Base-by-base conservation (phyloP, 2,113 vertebrate species). In the Indicator maculatus region DNA sequence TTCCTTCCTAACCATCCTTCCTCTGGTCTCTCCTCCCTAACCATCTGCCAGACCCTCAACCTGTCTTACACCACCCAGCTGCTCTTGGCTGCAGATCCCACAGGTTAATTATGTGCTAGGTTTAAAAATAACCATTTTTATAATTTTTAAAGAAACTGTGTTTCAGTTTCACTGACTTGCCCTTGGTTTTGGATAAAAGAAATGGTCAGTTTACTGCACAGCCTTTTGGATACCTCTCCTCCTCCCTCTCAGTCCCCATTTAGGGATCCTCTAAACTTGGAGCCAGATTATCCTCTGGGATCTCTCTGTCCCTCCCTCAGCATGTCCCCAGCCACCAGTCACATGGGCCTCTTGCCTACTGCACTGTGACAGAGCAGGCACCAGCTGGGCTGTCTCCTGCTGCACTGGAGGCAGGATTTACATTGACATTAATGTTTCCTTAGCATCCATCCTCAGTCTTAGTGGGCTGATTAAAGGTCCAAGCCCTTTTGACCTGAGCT, bases 341-440 rank as follows among this genome's bases (percentile, higher is more conserved):
- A 8, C 1, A 1, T 9, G 26, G 82, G n/a, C 7, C n/a, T 13
- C 72, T 33, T 47, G 53, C 38, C n/a, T 0, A 0, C 28, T 26
- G 50, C 1, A 10, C 47, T 8, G 23, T 7, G n/a, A 38, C 21
- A 27, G n/a, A 18, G 41, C 0, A 4, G 38, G 31, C 38, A 41
- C 0, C 1, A 91, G 60, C 60, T 2, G 0, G 26, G 33, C 1
- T 0, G 8, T 17, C 47, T 67, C 47, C 36, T 67, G 64, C 86
- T 47, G 55, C 55, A 26, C 28, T 5, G 0, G 33, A 52, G 58
- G 24, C 3, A 19, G 65, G 76, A 63, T 73, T 58, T 5, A 2
- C 50, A 21, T 4, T 8, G 53, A n/a, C 44, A 8, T 23, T 38
- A 19, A 38, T 5, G 33, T 30, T 59, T 39, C 61, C 33, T 63